These are phyloP conservation scores for Papilio helenus DNA, from an alignment of 1,140 invertebrate genomes.

Conservation along the genomic window DNA sequence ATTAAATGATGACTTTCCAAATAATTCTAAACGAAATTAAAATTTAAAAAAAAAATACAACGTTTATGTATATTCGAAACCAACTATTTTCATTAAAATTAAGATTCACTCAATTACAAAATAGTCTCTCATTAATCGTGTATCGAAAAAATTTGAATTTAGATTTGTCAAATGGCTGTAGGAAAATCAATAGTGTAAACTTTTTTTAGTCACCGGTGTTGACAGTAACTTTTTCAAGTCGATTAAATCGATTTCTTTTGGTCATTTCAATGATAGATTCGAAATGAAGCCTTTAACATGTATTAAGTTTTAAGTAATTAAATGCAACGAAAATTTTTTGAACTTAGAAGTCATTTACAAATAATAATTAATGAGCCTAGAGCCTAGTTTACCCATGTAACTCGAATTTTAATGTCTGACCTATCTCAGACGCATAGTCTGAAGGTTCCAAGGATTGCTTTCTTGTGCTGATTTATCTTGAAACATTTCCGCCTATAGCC, in stretches of 20 bases:
- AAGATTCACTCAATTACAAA: background rate
- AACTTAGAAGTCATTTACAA: too few relatives aligned
- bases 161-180: background rate
- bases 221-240: background rate
- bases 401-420: too few relatives aligned
- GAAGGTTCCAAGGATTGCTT: too few relatives aligned
- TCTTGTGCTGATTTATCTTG: too few relatives aligned
- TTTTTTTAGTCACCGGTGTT: background rate
- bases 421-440: too few relatives aligned
- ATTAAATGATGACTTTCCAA: background rate
- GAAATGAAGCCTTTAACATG: background rate
- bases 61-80: background rate
- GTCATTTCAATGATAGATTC: background rate
- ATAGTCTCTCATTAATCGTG: background rate
- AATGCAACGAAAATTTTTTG: background rate
- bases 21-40: background rate
- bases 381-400: too few relatives aligned
- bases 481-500: too few relatives aligned
- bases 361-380: too few relatives aligned
- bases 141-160: constrained; percentile 12
- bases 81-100: background rate
- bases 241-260: background rate
- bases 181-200: background rate
- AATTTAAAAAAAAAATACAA: too few relatives aligned
- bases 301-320: background rate